These are phyloP conservation scores for Brienomyrus longianalis DNA, from an alignment of 2,113 vertebrate species.

Conservation along the genomic window DNA sequence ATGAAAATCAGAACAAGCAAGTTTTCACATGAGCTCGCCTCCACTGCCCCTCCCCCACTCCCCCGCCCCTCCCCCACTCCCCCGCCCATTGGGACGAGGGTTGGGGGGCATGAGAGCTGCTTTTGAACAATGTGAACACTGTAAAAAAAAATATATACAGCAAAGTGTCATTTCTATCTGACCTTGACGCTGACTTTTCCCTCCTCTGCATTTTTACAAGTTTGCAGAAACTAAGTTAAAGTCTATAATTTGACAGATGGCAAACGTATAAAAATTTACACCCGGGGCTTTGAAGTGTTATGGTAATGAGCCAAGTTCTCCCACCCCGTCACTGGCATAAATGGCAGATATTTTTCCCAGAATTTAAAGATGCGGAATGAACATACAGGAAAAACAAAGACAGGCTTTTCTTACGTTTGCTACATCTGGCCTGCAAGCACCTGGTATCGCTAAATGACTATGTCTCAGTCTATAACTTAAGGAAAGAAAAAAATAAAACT, in stretches of 20 bases:
- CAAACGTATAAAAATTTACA: slow-evolving; percentile 1
- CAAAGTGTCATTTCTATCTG: not conserved
- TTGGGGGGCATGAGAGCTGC: not conserved
- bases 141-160: not conserved
- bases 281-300: not conserved
- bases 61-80: not conserved
- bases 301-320: not conserved
- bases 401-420: not conserved
- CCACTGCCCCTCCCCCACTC: no score
- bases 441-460: not conserved
- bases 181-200: not conserved
- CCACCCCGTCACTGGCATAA: not conserved
- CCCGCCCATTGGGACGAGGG: not conserved
- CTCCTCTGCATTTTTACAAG: not conserved
- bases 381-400: not conserved
- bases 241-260: slow-evolving; percentile 2
- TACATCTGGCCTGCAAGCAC: not conserved
- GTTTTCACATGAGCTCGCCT: not conserved
- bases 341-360: not conserved
- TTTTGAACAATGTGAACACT: not conserved
- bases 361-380: not conserved
- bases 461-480: not conserved
- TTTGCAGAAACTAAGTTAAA: not conserved
- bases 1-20: not conserved
- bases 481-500: not conserved